A percentile compares a stretch with the other conserved stretches of the same genome.
Conservation (phyloP, 1,140 invertebrate genomes). For the Metaphire vulgaris region DNA sequence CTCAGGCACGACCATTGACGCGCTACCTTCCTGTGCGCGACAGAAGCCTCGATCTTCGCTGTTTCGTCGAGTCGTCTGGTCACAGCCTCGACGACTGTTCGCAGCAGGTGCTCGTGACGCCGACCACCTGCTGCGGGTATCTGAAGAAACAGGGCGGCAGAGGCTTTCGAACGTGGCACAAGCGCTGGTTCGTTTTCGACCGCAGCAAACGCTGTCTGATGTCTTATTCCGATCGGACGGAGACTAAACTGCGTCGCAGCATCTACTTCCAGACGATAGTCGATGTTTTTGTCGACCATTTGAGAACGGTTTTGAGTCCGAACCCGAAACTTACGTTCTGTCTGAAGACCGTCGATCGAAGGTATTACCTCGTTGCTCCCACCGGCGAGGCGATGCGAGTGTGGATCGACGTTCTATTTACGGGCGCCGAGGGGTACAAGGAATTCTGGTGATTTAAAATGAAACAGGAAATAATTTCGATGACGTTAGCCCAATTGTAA, state of each 20-base stretch:
- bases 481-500: no score
- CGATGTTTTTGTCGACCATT: constrained; percentile 92
- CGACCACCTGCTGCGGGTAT: constrained; percentile 74
- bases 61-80: constrained; percentile 86
- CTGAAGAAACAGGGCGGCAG: constrained; percentile 81
- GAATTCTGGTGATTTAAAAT: constrained; percentile 33
- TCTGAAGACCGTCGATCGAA: constrained; percentile 81
- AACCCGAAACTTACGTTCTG: constrained; percentile 86
- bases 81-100: constrained; percentile 85
- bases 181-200: constrained; percentile 95
- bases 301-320: constrained; percentile 75
- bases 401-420: constrained; percentile 94
- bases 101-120: constrained; percentile 75
- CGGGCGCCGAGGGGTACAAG: constrained; percentile 76
- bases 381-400: constrained; percentile 88
- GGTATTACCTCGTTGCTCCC: constrained; percentile 85
- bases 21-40: constrained; percentile 81
- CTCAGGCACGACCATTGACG: constrained; percentile 69
- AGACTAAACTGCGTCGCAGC: constrained; percentile 77
- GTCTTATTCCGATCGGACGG: constrained; percentile 88
- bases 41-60: constrained; percentile 75
- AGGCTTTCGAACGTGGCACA: constrained; percentile 81
- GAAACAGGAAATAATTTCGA: no score
- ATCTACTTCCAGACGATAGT: constrained; percentile 95
- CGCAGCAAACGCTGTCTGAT: constrained; percentile 71